Percentiles rank a stretch among this genome's conserved stretches.
phyloP scores from a whole-genome alignment of 1,140 invertebrate genomes.

The Drosophila pectinifera region DNA sequence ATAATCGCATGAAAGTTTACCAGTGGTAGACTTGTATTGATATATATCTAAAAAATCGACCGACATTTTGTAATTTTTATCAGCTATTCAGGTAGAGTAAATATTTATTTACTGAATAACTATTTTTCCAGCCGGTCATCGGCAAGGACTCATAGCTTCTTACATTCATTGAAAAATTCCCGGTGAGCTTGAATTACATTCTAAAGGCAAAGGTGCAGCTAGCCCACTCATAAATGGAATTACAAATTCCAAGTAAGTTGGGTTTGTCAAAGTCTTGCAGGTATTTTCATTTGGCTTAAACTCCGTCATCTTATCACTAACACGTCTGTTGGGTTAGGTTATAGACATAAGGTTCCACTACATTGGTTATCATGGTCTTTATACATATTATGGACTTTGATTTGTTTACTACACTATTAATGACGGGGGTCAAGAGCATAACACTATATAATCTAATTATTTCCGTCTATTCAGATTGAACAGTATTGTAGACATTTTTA shows the following conservation, averaged over 20 bases:
- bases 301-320: neutral
- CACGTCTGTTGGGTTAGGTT: conserved; percentile 19
- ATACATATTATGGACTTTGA: neutral
- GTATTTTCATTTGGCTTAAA: neutral
- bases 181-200: conserved; percentile 7
- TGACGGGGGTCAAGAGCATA: conserved; percentile 8
- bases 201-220: neutral
- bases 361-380: conserved; percentile 10
- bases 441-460: conserved; percentile 8
- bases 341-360: conserved; percentile 1
- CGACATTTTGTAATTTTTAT: neutral
- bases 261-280: neutral
- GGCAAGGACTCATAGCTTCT: neutral
- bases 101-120: neutral
- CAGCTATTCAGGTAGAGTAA: neutral
- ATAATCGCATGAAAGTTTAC: neutral
- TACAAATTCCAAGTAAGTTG: neutral
- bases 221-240: neutral
- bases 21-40: no score
- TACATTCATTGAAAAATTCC: neutral
- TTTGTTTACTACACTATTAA: conserved; percentile 1
- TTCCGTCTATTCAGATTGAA: neutral
- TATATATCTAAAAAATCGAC: neutral
- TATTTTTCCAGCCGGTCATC: neutral
- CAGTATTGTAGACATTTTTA: neutral